Conservation (phyloP, 2,888 invertebrate species). For the Hyles lineata region DNA sequence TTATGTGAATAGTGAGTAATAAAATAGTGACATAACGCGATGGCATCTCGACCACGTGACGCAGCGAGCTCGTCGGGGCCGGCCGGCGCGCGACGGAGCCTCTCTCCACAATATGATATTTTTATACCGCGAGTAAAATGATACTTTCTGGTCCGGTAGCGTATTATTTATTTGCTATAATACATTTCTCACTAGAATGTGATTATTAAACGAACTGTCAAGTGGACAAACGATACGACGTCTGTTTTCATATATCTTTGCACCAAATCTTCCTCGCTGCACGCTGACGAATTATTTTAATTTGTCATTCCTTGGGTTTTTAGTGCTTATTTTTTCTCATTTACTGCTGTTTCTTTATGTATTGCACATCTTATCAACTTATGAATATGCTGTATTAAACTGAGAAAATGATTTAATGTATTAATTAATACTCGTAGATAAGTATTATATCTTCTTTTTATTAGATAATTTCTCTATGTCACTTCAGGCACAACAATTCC, state of each 20-base stretch:
- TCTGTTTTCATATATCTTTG: neutral
- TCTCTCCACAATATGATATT: slow-evolving; percentile 34
- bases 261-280: neutral
- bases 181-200: slow-evolving; percentile 31
- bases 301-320: neutral
- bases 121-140: slow-evolving; percentile 66
- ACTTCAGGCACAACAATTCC: too few relatives aligned
- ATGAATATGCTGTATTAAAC: too few relatives aligned
- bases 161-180: slow-evolving; percentile 39
- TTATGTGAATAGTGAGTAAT: slow-evolving; percentile 37
- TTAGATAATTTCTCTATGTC: too few relatives aligned
- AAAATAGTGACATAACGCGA: slow-evolving; percentile 43
- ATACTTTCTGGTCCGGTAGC: slow-evolving; percentile 68
- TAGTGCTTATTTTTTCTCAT: neutral
- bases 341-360: neutral
- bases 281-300: neutral
- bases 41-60: slow-evolving; percentile 22
- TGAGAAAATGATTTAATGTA: too few relatives aligned
- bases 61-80: neutral
- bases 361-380: too few relatives aligned
- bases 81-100: neutral
- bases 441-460: too few relatives aligned
- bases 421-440: too few relatives aligned
- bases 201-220: slow-evolving; percentile 37
- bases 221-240: slow-evolving; percentile 5